A percentile compares a stretch with the other conserved stretches of the same genome.
Evolutionary conservation across 2,888 invertebrate species (phyloP).

Genomic region (Arge pagana): DNA sequence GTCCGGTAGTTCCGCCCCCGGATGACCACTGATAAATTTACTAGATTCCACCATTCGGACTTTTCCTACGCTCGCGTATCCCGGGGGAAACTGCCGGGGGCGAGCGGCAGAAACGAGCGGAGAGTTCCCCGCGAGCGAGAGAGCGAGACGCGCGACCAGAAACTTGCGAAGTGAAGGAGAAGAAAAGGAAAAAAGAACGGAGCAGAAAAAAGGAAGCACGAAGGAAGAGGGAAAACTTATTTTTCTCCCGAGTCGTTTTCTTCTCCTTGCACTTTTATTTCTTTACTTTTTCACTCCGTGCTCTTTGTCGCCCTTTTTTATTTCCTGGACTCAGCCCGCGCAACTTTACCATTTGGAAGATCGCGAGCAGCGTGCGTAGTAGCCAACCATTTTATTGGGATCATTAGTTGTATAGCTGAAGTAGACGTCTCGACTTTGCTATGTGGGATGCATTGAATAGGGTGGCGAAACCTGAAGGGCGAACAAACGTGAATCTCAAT

Average conservation of each 20-base stretch:
- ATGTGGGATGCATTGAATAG: no score
- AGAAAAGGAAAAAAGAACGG: neutral
- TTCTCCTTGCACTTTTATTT: slow-evolving; percentile 15
- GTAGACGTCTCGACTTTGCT: no score
- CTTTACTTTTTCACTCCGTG: slow-evolving; percentile 26
- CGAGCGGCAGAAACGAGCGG: no score
- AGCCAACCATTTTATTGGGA: no score
- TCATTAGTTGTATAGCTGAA: no score
- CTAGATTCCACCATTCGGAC: slow-evolving; percentile 42
- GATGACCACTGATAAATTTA: slow-evolving; percentile 58
- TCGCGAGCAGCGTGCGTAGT: no score
- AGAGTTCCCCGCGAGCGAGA: no score
- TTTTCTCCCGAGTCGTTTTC: slow-evolving; percentile 11
- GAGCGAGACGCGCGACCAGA: no score
- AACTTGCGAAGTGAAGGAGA: slow-evolving; percentile 12
- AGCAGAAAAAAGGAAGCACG: no score
- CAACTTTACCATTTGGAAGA: slow-evolving; percentile 42
- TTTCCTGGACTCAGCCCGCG: slow-evolving; percentile 20
- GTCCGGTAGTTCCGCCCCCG: slow-evolving; percentile 54
- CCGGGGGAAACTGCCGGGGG: neutral
- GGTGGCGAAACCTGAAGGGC: no score
- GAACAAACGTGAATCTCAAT: no score
- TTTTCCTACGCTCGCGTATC: slow-evolving; percentile 20
- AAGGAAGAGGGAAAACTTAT: slow-evolving; percentile 6
- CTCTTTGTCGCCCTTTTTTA: slow-evolving; percentile 8